Evolutionary conservation across 2,797 vertebrate genomes (phyloP), one percentile per base, ranked within the genome.

Genomic region (Lacerta bilineata): DNA sequence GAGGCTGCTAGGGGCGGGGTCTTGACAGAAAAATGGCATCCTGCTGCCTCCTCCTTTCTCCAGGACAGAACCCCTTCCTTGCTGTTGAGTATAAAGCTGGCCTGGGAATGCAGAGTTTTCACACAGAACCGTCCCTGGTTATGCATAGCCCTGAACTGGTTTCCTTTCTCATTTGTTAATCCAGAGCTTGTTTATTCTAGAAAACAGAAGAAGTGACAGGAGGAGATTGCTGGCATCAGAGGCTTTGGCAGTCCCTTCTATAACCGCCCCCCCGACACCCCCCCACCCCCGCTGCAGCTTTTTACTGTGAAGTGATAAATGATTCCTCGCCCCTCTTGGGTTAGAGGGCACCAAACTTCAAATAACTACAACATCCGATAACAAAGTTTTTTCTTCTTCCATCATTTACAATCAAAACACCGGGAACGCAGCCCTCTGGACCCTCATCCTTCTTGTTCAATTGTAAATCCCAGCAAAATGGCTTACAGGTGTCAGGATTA

Each of bases 401-500:
- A 96, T 98, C 98, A 97, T 98, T 98, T 98, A 97, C 97, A 98
- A 98, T 98, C 97, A 97, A 98, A 98, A 98, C 97, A 98, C 95
- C 97, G 97, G 97, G 96, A 96, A 96, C 96, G 95, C 94, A 95
- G 96, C 95, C 97, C 97, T 94, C 93, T 61, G 94, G 96, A 95
- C 96, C 97, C 97, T 98, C 97, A 95, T 97, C 97, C 97, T 97
- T 96, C 96, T 97, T 97, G 97, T 97, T 97, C 98, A 97, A 98
- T 98, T 98, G 98, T 98, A 98, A 98, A 98, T 98, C 98, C 98
- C 98, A 98, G 98, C 98, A 97, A 98, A 98, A 99, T 99, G 98
- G 98, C 97, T 98, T 98, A 98, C 98, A 99, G 98, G 99, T 99
- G 98, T 98, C 98, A 97, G 98, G 97, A 98, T 98, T 98, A 98